phyloP scores from a whole-genome alignment of 2,888 invertebrate genomes.

The Aspidiotus destructor region DNA sequence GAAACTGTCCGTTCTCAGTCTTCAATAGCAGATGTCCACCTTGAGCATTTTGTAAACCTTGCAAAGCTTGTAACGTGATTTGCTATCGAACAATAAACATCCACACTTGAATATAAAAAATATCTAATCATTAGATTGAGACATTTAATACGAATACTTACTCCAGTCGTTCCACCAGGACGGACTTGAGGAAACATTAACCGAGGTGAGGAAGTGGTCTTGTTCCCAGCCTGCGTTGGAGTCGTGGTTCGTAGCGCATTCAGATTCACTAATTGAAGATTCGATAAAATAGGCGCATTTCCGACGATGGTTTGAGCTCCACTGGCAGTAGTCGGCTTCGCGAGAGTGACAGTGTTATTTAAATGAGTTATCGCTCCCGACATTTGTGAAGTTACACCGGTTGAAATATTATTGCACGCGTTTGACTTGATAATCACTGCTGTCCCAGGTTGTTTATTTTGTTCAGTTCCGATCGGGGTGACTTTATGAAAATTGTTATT shows the following conservation, averaged over 20 bases:
- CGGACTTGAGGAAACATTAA: conserved; percentile 68
- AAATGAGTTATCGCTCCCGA: conserved; percentile 16
- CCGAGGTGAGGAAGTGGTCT: conserved; percentile 62
- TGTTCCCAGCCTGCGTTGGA: conserved; percentile 54
- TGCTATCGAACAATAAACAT: conserved; percentile 45
- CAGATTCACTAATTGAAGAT: conserved; percentile 75
- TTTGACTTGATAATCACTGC: conserved; percentile 34
- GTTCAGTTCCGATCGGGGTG: conserved; percentile 19
- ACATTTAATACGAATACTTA: conserved; percentile 45
- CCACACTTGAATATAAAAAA: neutral
- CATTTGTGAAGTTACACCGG: conserved; percentile 15
- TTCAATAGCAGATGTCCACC: conserved; percentile 84
- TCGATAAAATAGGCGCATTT: conserved; percentile 56
- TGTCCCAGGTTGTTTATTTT: conserved; percentile 25
- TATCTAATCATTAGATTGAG: neutral
- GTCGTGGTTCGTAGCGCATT: conserved; percentile 55
- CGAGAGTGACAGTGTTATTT: conserved; percentile 20
- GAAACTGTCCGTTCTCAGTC: conserved; percentile 94
- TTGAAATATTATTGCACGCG: conserved; percentile 20
- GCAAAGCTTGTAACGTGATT: conserved; percentile 80
- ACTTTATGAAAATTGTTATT: conserved; percentile 5
- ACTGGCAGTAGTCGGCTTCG: conserved; percentile 19
- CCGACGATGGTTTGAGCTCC: conserved; percentile 46
- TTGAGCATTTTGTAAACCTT: conserved; percentile 69
- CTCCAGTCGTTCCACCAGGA: conserved; percentile 64